Base-by-base conservation (phyloP, 92 coral and sea anemone species). In the Zoanthus sansibaricus region DNA sequence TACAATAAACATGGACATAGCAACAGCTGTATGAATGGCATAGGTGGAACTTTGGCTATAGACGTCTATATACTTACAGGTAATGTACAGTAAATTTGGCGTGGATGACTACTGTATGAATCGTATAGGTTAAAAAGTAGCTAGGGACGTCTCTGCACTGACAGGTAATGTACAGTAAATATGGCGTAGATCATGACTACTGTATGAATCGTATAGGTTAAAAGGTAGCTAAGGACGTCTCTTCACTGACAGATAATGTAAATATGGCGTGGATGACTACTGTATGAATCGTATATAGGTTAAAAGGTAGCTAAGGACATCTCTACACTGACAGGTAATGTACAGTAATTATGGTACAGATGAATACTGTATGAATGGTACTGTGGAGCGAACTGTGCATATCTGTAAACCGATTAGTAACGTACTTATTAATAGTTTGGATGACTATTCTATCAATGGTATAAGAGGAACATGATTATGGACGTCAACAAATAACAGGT, bases 1-100 rank as follows among this genome's bases (percentile, higher is more conserved):
- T 79, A 79, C 72, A 79, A 15, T n/a, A 62, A 62, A 67, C 48
- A 79, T 61, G 84, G 84, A 18, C 55, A 1, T 3, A 67, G 73
- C 58, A 17, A 48, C 84, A 62, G 49, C 59, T 80, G 75, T 13
- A 3, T 20, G 30, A 66, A 47, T 12, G 84, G 84, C 7, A 4
- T 30, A 0, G 46, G 74, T 62, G 69, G 69, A 8, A 18, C 69
- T 2, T 62, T 8, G 30, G 49, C 71, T 20, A 78, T 59, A 55
- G 83, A 78, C 69, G 71, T 78, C 7, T 42, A 78, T 58, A 37
- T 4, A 37, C 4, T 37, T 1, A 78, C 32, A 59, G 83, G 72
- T 25, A 44, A 74, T 47, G 25, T 16, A 12, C 18, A 64, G 20
- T 17, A 7, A 5, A 18, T 64, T 0, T 67, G 31, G 72, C 42